Evolutionary conservation across 2,113 vertebrate genomes (phyloP).

Genomic region (Protomyctophum bolini): DNA sequence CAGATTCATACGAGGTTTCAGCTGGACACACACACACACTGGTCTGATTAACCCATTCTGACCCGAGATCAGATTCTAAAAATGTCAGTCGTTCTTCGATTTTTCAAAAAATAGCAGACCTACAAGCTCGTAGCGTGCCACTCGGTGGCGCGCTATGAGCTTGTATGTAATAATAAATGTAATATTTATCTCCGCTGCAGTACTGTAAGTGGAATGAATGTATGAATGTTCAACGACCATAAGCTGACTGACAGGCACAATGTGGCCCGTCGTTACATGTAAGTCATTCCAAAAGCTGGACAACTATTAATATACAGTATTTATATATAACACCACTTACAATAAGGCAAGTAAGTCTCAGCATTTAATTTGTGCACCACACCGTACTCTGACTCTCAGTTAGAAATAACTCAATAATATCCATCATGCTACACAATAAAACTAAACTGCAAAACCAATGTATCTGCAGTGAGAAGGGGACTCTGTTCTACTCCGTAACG

Average conservation of each 20-base stretch:
- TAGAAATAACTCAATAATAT: not conserved
- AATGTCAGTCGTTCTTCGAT: too few relatives aligned
- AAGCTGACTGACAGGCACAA: not conserved
- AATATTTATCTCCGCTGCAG: too few relatives aligned
- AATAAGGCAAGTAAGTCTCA: not conserved
- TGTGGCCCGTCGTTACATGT: not conserved
- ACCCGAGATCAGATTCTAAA: too few relatives aligned
- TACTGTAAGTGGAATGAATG: too few relatives aligned
- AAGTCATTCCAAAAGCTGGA: not conserved
- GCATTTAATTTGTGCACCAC: not conserved
- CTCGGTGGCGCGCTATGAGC: too few relatives aligned
- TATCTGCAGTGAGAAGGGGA: not conserved
- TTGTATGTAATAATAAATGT: too few relatives aligned
- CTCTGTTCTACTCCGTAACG: not conserved
- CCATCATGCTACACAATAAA: not conserved
- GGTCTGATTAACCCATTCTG: too few relatives aligned
- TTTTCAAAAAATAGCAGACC: too few relatives aligned
- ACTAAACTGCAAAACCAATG: not conserved
- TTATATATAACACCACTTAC: not conserved
- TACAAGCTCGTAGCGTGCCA: too few relatives aligned
- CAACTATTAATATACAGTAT: slow-evolving; percentile 7
- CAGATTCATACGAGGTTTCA: too few relatives aligned
- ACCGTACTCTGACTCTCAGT: not conserved
- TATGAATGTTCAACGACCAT: too few relatives aligned
- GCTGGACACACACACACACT: too few relatives aligned